phyloP scores from a whole-genome alignment of 2,888 invertebrate species.

The Chloroclysta siterata region DNA sequence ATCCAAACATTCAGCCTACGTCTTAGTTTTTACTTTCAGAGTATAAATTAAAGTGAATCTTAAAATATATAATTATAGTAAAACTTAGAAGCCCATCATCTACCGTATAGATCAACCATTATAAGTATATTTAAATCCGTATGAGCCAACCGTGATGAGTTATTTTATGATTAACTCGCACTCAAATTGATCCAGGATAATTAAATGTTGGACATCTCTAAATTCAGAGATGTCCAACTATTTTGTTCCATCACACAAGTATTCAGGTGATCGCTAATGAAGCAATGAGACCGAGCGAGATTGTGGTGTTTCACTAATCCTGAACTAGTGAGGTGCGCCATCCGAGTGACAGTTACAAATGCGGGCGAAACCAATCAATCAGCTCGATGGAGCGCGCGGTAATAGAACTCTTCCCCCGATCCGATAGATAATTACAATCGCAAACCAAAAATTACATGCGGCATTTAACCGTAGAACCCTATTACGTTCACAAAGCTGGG shows the following conservation, averaged over 20 bases:
- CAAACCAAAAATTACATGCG: conserved; percentile 83
- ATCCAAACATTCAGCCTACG: conserved; percentile 11
- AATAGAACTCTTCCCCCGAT: conserved; percentile 81
- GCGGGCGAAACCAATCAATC: conserved; percentile 79
- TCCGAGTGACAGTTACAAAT: conserved; percentile 71
- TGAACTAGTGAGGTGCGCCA: conserved; percentile 66
- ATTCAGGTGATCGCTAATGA: conserved; percentile 44
- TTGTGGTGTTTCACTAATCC: conserved; percentile 67
- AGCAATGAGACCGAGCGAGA: conserved; percentile 48
- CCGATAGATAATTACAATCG: conserved; percentile 82
- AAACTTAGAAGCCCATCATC: no score
- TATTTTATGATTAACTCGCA: no score
- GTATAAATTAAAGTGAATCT: no score
- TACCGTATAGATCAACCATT: no score
- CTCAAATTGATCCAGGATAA: no score
- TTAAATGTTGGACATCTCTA: not conserved
- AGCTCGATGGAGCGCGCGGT: conserved; percentile 72
- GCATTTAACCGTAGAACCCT: conserved; percentile 79
- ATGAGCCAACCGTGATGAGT: no score
- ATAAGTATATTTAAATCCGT: no score
- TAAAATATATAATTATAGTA: no score
- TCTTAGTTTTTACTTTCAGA: conserved; percentile 8
- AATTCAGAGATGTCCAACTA: conserved; percentile 18
- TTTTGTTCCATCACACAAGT: conserved; percentile 29
- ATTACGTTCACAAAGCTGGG: conserved; percentile 78